These are phyloP conservation scores for Alces alces DNA, from an alignment of 2,113 vertebrate species.

Conservation along the genomic window DNA sequence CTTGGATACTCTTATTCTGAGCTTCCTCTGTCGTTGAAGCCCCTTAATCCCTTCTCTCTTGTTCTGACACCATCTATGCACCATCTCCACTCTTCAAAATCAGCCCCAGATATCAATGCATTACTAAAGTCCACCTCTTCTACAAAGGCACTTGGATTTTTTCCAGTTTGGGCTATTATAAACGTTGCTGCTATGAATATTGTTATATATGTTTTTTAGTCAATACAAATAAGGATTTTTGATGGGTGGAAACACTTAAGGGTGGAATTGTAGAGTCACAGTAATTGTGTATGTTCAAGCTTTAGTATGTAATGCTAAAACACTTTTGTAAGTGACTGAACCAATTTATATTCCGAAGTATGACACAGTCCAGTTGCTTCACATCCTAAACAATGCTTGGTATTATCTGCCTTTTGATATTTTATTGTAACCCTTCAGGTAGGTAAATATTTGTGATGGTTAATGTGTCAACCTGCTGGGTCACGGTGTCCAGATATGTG, in stretches of 20 bases:
- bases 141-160: not conserved
- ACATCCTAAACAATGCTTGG: not conserved
- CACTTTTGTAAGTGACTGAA: not conserved
- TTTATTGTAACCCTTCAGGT: not conserved
- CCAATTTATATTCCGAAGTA: not conserved
- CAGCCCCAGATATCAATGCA: not conserved
- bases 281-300: not conserved
- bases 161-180: not conserved
- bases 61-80: not conserved
- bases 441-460: not conserved
- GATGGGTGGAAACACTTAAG: not conserved
- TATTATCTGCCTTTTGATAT: not conserved
- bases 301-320: not conserved
- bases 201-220: not conserved
- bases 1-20: not conserved
- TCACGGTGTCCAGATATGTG: not conserved
- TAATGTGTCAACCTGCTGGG: not conserved
- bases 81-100: not conserved
- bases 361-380: not conserved
- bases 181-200: not conserved
- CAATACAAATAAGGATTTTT: not conserved
- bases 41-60: not conserved
- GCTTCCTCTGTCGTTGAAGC: not conserved
- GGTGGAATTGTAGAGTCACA: not conserved
- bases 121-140: not conserved